Percentiles rank a stretch among this genome's conserved stretches.
Evolutionary conservation across 2,888 invertebrate genomes (phyloP).

Genomic region (Oligia fasciuncula): DNA sequence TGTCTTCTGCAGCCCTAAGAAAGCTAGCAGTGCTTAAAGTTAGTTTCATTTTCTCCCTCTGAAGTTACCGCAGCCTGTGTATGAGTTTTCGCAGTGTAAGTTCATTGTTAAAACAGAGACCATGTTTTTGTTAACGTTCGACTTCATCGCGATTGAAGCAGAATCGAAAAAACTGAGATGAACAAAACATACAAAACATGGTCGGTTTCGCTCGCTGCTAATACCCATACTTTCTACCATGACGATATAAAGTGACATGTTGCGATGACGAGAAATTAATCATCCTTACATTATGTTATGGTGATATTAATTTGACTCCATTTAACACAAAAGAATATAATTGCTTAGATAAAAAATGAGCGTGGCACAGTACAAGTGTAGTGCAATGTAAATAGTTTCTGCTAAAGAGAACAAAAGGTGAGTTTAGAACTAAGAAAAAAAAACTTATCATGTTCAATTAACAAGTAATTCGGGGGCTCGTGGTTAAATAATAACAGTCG

Average conservation of each 20-base stretch:
- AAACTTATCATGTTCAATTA: not conserved
- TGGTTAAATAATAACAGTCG: no score
- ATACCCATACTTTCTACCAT: slow-evolving; percentile 71
- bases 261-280: slow-evolving; percentile 34
- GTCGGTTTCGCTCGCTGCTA: slow-evolving; percentile 81
- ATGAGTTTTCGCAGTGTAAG: slow-evolving; percentile 73
- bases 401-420: not conserved
- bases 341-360: not conserved
- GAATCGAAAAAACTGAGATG: slow-evolving; percentile 73
- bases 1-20: not conserved
- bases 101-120: slow-evolving; percentile 79
- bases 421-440: not conserved
- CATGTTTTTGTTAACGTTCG: slow-evolving; percentile 77
- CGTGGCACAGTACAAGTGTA: no score
- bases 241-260: slow-evolving; percentile 70
- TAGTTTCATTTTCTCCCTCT: slow-evolving; percentile 28
- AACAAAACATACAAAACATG: slow-evolving; percentile 77
- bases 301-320: not conserved
- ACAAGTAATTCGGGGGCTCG: not conserved
- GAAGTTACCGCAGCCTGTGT: slow-evolving; percentile 70
- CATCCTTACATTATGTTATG: not conserved
- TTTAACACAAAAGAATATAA: not conserved
- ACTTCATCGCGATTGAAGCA: slow-evolving; percentile 76
- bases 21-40: not conserved
- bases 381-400: not conserved